Percentiles rank a stretch among this genome's conserved stretches.
These are phyloP conservation scores for Branchinecta lynchi DNA, from an alignment of 1,140 invertebrate species.

Conservation along the genomic window DNA sequence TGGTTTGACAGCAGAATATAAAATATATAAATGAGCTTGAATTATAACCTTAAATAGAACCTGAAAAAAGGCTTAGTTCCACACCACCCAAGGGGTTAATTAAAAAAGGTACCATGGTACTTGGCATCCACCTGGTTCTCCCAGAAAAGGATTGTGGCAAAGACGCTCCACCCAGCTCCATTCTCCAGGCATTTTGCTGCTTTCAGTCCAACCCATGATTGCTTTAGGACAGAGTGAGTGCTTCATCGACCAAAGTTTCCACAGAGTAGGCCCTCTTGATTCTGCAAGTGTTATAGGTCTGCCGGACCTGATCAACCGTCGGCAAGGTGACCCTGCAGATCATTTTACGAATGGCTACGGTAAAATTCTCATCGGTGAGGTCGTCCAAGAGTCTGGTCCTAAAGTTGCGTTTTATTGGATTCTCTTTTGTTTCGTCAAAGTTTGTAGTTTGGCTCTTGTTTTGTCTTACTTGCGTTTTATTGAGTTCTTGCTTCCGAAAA, in stretches of 20 bases:
- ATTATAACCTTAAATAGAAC: too few species aligned
- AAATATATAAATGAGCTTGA: too few species aligned
- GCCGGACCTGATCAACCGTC: background rate
- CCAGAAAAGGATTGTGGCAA: background rate
- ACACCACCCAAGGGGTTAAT: too few species aligned
- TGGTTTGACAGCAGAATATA: too few species aligned
- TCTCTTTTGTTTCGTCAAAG: too few species aligned
- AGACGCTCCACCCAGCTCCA: background rate
- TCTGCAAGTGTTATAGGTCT: background rate
- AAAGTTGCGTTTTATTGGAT: too few species aligned
- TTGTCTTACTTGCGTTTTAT: too few species aligned
- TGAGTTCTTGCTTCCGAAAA: too few species aligned
- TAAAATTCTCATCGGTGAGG: conserved; percentile 1
- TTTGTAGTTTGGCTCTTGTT: too few species aligned
- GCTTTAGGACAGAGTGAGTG: background rate
- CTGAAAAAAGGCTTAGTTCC: too few species aligned
- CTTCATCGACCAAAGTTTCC: background rate
- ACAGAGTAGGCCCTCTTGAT: background rate
- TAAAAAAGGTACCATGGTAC: background rate
- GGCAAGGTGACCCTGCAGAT: background rate
- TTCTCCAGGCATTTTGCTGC: background rate
- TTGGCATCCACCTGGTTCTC: background rate
- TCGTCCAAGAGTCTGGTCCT: too few species aligned
- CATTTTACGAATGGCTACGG: background rate
- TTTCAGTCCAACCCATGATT: background rate